A percentile compares a stretch with the other conserved stretches of the same genome.
These are phyloP conservation scores for Fopius arisanus DNA, from an alignment of 1,140 invertebrate species.

Conservation along the genomic window DNA sequence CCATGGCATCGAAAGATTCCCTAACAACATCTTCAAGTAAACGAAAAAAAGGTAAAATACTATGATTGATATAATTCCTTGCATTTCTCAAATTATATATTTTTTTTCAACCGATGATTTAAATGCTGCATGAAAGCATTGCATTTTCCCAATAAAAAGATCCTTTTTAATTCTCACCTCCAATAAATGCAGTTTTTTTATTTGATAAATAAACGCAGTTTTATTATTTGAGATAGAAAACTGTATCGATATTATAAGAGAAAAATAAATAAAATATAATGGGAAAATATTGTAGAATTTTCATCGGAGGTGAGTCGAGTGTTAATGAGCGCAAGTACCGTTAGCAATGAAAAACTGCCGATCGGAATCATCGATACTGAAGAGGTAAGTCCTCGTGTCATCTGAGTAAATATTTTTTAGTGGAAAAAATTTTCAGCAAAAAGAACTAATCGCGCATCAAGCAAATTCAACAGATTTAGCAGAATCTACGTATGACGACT, in stretches of 20 bases:
- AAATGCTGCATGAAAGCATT: too few species aligned
- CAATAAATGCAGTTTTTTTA: too few species aligned
- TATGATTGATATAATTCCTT: background rate
- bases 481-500: too few species aligned
- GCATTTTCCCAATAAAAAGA: too few species aligned
- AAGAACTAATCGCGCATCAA: background rate
- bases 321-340: conserved; percentile 32
- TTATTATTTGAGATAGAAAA: too few species aligned
- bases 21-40: conserved; percentile 41
- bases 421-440: background rate
- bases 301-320: conserved; percentile 43
- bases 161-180: too few species aligned
- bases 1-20: conserved; percentile 51
- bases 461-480: background rate
- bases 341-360: conserved; percentile 27
- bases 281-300: conserved; percentile 46
- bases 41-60: conserved; percentile 53
- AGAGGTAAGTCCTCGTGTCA: conserved; percentile 28
- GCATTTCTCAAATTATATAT: too few species aligned
- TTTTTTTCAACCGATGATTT: too few species aligned
- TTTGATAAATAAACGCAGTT: too few species aligned
- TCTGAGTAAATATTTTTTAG: background rate
- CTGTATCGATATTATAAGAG: too few species aligned
- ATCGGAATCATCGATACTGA: conserved; percentile 20
- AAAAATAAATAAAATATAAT: too few species aligned